Base-by-base conservation (phyloP, 2,797 vertebrate genomes). In the Pygocentrus nattereri region DNA sequence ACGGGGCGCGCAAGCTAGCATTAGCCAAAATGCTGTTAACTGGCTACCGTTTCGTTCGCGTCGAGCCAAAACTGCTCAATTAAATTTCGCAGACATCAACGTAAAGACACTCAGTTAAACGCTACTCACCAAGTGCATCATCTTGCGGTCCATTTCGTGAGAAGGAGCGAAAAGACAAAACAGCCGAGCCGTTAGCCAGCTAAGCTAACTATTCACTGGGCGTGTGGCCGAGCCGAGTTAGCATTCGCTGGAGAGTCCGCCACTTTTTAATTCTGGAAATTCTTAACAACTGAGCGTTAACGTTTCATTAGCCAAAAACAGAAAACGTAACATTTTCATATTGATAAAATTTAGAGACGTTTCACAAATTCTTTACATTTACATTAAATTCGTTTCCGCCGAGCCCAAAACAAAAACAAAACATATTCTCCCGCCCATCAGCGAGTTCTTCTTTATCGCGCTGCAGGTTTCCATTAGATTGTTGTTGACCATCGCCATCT, bases 371-470 rank as follows among this genome's bases (percentile, higher is more conserved):
- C 44, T 59, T 59, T 59, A 12, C 0, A 23, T 59, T 11, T 11
- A 11, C 23, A 11, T 30, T 61, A 30, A 18, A 31, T 25, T 3
- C 1, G 18, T 61, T 44, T 30, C 23, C 13, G 13, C 11, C 56
- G 10, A 8, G 18, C 30, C 15, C 58, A 61, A 61, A 65, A 62
- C 59, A 62, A 62, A 30, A 62, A 44, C 76, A 84, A 84, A 74
- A 84, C 76, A 80, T 82, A 78, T 78, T 65, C 80, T 82, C 79
- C 80, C 84, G 86, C 80, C 75, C 61, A 58, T 62, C 27, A 7
- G 7, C 6, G 0, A 0, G 72, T 73, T 78, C 83, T 61, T 75
- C 72, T 47, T 81, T 64, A 25, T 4, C 18, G n/a, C 34, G 27
- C 5, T 54, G 12, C 11, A 4, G 62, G 23, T 7, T 76, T 56